Conservation (phyloP, 2,113 vertebrate genomes). For the Gulo gulo region DNA sequence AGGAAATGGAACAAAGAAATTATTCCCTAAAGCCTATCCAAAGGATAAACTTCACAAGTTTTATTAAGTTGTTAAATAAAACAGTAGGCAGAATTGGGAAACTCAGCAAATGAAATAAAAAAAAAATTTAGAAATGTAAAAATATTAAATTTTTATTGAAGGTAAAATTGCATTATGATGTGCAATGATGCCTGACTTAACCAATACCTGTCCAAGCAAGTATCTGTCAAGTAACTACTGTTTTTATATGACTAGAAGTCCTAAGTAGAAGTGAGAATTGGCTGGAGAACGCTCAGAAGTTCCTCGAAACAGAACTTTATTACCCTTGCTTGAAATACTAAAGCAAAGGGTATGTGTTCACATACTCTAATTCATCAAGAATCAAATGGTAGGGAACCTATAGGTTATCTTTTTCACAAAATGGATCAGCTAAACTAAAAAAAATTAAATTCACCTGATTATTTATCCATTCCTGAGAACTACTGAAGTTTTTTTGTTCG, state of each 20-base stretch:
- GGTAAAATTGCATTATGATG: slow-evolving; percentile 19
- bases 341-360: background rate
- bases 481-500: background rate
- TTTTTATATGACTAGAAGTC: background rate
- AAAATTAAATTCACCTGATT: background rate
- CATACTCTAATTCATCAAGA: background rate
- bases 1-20: slow-evolving; percentile 64
- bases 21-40: slow-evolving; percentile 55
- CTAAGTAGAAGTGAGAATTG: background rate
- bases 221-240: background rate
- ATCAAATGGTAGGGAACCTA: background rate
- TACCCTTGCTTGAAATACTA: background rate
- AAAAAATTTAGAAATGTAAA: slow-evolving; percentile 59
- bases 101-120: slow-evolving; percentile 49
- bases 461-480: background rate
- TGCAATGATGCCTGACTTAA: background rate
- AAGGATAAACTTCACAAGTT: slow-evolving; percentile 30
- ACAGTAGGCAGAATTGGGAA: slow-evolving; percentile 59
- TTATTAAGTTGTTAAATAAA: slow-evolving; percentile 75
- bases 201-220: background rate
- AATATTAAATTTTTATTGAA: slow-evolving; percentile 57
- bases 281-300: background rate
- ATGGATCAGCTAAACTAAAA: background rate
- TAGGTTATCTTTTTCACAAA: background rate
- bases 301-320: background rate